phyloP scores from a whole-genome alignment of 2,113 vertebrate species.

The Alethe diademata region DNA sequence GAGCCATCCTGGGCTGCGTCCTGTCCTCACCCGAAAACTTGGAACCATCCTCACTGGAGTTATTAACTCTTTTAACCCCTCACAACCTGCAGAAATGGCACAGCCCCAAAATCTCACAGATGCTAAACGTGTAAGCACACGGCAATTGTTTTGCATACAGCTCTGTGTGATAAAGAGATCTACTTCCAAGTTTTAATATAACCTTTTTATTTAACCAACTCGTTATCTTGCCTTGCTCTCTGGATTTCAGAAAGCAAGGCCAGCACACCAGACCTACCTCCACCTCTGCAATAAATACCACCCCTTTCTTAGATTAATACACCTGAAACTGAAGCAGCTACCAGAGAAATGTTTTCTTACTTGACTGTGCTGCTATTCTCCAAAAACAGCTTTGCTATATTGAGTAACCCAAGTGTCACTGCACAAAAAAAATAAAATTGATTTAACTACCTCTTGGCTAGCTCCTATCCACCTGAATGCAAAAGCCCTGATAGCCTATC shows the following conservation, averaged over 20 bases:
- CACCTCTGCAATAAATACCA: background rate
- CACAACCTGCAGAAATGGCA: slow-evolving; percentile 44
- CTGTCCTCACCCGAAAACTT: slow-evolving; percentile 2
- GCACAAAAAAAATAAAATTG: background rate
- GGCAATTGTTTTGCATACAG: slow-evolving; percentile 51
- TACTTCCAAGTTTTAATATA: slow-evolving; percentile 17
- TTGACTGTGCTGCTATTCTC: background rate
- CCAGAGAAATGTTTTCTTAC: background rate
- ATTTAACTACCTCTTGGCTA: background rate
- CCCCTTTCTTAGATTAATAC: background rate
- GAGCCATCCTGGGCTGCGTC: background rate
- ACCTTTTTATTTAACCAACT: background rate
- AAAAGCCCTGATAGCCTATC: background rate
- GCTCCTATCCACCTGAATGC: background rate
- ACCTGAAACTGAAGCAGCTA: background rate
- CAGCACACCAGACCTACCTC: background rate
- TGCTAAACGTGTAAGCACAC: slow-evolving; percentile 37
- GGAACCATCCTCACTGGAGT: slow-evolving; percentile 14
- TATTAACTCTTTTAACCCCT: slow-evolving; percentile 49
- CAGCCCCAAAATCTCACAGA: slow-evolving; percentile 24
- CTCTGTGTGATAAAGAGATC: background rate
- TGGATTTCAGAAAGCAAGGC: background rate
- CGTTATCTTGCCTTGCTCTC: background rate
- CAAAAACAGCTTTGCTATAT: background rate
- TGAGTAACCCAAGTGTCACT: background rate